phyloP scores from a whole-genome alignment of 2,888 invertebrate species.

The Oscheius onirici region DNA sequence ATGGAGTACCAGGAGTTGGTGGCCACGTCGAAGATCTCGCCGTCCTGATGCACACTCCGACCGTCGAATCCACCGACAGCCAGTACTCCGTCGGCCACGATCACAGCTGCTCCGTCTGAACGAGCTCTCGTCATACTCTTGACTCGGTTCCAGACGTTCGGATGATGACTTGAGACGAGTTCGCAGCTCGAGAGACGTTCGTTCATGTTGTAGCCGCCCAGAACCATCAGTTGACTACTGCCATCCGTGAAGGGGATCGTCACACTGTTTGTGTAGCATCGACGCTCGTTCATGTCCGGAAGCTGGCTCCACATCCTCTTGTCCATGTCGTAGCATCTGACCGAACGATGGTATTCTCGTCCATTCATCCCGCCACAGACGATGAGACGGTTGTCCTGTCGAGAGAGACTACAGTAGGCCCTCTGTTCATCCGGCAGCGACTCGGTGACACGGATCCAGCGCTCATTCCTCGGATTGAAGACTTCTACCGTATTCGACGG shows the following conservation, averaged over 20 bases:
- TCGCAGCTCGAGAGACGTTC: conserved; percentile 24
- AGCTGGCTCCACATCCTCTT: not conserved
- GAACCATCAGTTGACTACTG: conserved; percentile 9
- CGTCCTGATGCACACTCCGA: conserved; percentile 35
- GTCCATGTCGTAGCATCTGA: conserved; percentile 31
- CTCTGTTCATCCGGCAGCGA: not conserved
- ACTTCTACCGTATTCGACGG: conserved; percentile 38
- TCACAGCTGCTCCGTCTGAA: conserved; percentile 12
- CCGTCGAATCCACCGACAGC: conserved; percentile 52
- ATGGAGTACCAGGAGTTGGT: conserved; percentile 10
- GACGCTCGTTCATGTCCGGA: conserved; percentile 9
- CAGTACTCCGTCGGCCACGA: conserved; percentile 24
- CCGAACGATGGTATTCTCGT: conserved; percentile 31
- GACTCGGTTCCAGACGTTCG: not conserved
- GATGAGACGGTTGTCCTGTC: not conserved
- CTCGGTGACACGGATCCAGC: conserved; percentile 31
- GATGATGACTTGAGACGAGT: not conserved
- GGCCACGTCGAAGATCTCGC: conserved; percentile 41
- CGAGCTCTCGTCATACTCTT: conserved; percentile 18
- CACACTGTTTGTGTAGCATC: conserved; percentile 17
- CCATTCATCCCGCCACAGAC: conserved; percentile 41
- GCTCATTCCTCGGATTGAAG: conserved; percentile 38
- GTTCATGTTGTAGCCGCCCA: conserved; percentile 30
- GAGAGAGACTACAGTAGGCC: conserved; percentile 8
- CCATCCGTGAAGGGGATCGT: not conserved